These are phyloP conservation scores for Ictalurus punctatus DNA, from an alignment of 2,113 vertebrate species.

Conservation along the genomic window DNA sequence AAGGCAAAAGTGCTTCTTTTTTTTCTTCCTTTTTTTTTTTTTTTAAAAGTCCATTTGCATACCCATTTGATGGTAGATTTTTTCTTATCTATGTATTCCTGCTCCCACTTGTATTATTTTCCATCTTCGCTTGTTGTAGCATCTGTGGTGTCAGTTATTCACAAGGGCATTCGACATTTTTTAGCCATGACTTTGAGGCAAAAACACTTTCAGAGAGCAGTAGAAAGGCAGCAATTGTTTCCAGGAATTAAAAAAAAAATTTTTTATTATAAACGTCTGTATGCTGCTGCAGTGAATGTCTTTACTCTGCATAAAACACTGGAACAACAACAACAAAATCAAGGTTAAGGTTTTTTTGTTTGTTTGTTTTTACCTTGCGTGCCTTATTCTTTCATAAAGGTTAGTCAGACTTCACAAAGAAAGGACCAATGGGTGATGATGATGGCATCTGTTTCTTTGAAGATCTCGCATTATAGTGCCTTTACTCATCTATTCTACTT, in stretches of 20 bases:
- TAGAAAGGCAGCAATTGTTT: not conserved
- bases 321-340: not conserved
- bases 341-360: not conserved
- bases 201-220: not conserved
- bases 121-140: not conserved
- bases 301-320: not conserved
- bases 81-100: not conserved
- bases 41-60: not conserved
- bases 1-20: constrained; percentile 29
- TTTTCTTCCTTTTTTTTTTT: not conserved
- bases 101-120: not conserved
- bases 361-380: not conserved
- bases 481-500: not conserved
- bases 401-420: not conserved
- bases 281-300: not conserved
- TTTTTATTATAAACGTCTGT: not conserved
- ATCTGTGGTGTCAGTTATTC: constrained; percentile 7
- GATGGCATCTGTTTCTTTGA: constrained; percentile 3
- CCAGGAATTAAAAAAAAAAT: too few species aligned
- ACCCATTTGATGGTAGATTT: not conserved
- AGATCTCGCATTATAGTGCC: not conserved
- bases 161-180: not conserved
- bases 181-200: not conserved
- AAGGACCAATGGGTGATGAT: not conserved
- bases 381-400: not conserved